These are phyloP conservation scores for Barbus barbus DNA, from an alignment of 2,113 vertebrate genomes.

Conservation along the genomic window DNA sequence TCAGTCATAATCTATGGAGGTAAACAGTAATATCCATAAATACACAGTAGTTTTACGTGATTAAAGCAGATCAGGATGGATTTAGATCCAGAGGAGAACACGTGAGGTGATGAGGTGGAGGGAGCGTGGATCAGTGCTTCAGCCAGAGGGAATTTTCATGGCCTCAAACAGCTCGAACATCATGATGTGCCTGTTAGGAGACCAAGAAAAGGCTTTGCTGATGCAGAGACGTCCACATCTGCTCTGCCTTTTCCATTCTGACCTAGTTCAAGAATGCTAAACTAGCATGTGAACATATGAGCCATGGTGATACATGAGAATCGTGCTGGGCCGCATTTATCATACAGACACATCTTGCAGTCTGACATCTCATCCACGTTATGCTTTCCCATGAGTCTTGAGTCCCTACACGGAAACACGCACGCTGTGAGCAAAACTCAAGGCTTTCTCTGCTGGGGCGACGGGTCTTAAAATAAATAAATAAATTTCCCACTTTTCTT, in stretches of 20 bases:
- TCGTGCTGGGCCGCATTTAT: constrained; percentile 25
- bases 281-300: background rate
- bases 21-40: constrained; percentile 23
- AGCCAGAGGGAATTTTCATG: constrained; percentile 22
- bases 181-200: background rate
- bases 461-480: too few relatives aligned
- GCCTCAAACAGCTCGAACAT: constrained; percentile 21
- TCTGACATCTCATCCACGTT: background rate
- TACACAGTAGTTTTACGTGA: constrained; percentile 26
- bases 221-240: background rate
- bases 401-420: too few relatives aligned
- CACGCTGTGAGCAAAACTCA: too few relatives aligned
- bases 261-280: constrained; percentile 21
- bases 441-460: too few relatives aligned
- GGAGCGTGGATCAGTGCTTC: background rate
- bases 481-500: too few relatives aligned
- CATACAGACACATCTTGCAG: constrained; percentile 30
- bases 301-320: background rate
- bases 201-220: background rate
- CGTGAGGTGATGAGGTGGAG: background rate
- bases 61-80: constrained; percentile 20
- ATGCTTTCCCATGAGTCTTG: background rate
- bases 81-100: constrained; percentile 16
- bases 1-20: constrained; percentile 26
- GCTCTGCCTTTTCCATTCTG: constrained; percentile 4